Evolutionary conservation across 2,888 invertebrate genomes (phyloP), one percentile per base, ranked within the genome.

Genomic region (Thymelicus lineola): DNA sequence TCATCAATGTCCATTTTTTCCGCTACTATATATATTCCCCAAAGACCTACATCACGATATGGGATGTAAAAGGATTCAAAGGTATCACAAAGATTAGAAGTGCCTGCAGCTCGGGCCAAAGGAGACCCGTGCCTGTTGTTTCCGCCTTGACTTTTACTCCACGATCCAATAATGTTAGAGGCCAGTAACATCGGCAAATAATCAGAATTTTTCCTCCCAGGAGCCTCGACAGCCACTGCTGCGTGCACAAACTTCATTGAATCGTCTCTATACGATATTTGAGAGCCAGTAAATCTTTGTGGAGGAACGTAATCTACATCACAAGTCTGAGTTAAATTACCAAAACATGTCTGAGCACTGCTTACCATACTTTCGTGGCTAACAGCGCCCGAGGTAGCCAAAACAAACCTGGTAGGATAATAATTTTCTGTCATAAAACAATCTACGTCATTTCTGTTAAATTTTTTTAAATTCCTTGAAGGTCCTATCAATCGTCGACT

Each of bases 381-480:
- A 0, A 97, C 95, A 48, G 95, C 95, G 67, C 96, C 97, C 53
- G 97, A 96, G 57, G 95, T 95, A 42, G 96, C 95, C 42, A 98
- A 83, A 6, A 97, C 96, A 82, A 97, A 95, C 74, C 97, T 92
- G 17, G 95, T 79, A 0, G 90, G 89, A 36, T 82, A 83, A 48
- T 88, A 91, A 66, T 86, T 81, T 61, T 85, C 76, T 7, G 69
- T 58, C 10, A 87, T 72, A 72, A 80, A 91, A 4, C 68, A 58
- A 6, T 55, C 38, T 1, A 94, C 66, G n/a, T 72, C 74, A 1
- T 61, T 7, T 36, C 74, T 75, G 67, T 95, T 95, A 94, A 86
- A 97, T 4, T 71, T 79, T 7, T 71, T 35, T 36, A 88, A 95
- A 82, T 97, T 98, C 77, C 95, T 90, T 38, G 95, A 94, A 0